A percentile compares a stretch with the other conserved stretches of the same genome.
Conservation (phyloP, 2,797 vertebrate genomes). For the Triplophysa bombifrons region DNA sequence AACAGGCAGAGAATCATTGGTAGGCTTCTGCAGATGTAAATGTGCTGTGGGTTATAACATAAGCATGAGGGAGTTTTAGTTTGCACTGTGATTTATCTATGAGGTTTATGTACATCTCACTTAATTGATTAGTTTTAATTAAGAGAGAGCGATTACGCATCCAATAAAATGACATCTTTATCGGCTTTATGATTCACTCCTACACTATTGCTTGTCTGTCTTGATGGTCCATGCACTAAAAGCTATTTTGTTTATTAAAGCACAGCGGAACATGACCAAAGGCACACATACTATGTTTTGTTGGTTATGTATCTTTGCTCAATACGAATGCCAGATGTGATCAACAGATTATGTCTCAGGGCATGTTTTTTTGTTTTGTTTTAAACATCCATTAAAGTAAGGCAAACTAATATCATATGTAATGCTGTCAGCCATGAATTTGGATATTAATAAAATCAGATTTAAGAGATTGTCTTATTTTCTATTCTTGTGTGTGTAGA, state of each 20-base stretch:
- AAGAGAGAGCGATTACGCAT: constrained; percentile 56
- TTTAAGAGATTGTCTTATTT: not conserved
- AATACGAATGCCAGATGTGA: not conserved
- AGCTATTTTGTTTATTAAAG: constrained; percentile 57
- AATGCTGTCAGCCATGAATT: not conserved
- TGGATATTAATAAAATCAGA: not conserved
- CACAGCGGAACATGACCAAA: not conserved
- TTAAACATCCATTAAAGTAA: not conserved
- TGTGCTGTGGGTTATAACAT: not conserved
- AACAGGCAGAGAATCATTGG: not conserved
- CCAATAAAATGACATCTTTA: constrained; percentile 55
- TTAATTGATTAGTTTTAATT: constrained; percentile 62
- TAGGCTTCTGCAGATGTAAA: not conserved
- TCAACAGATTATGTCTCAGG: not conserved
- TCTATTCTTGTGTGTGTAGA: constrained; percentile 38
- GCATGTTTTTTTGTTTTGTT: not conserved
- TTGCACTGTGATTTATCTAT: constrained; percentile 3
- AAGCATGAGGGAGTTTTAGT: not conserved
- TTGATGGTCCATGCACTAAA: constrained; percentile 5
- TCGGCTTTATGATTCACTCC: constrained; percentile 55
- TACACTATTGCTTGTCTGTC: constrained; percentile 25
- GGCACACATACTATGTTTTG: not conserved
- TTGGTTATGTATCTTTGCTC: not conserved
- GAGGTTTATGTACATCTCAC: not conserved
- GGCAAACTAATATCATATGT: not conserved